Base-by-base conservation (phyloP, 2,797 vertebrate species). In the Euphonia xanthogaster region DNA sequence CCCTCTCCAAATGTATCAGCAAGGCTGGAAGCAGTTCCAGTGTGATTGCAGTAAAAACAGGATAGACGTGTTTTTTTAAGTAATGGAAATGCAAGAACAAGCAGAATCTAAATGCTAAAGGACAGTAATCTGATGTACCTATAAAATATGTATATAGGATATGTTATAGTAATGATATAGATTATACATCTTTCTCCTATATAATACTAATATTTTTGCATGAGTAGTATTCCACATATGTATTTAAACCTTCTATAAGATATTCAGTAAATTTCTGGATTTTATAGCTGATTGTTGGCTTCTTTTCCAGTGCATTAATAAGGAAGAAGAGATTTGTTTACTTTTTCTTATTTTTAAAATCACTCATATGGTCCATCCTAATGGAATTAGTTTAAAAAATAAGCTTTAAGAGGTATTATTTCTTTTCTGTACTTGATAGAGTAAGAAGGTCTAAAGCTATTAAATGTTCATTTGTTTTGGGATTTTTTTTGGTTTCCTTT, bases 191-290 rank as follows among this genome's bases (percentile, higher is more conserved):
- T 63, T 67, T 35, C 19, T 62, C 17, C 16, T 37, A n/a, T 58
- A 14, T 35, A 77, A 35, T 54, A 35, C 2, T 9, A 62, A 39
- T 66, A 19, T 22, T 66, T 66, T 68, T n/a, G 10, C 25, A 15
- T 79, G n/a, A 54, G 6, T 70, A 57, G 27, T 12, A 47, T 57
- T 6, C 16, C 7, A 61, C 1, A 1, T 1, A 2, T 6, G 0
- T 87, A 85, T 92, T 42, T 93, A 65, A 92, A 61, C 1, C 1
- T 67, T 42, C 9, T 54, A 30, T 30, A 60, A 57, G 44, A 63
- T 21, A 1, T 53, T 75, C 5, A 6, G 2, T 31, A 65, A 66
- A 57, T 74, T 79, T 70, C 35, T 5, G 3, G 31, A 7, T 57
- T 89, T n/a, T 33, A 24, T 25, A 53, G 14, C 9, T 66, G 40